phyloP scores from a whole-genome alignment of 1,140 invertebrate genomes.

The Brachionus paranguensis region DNA sequence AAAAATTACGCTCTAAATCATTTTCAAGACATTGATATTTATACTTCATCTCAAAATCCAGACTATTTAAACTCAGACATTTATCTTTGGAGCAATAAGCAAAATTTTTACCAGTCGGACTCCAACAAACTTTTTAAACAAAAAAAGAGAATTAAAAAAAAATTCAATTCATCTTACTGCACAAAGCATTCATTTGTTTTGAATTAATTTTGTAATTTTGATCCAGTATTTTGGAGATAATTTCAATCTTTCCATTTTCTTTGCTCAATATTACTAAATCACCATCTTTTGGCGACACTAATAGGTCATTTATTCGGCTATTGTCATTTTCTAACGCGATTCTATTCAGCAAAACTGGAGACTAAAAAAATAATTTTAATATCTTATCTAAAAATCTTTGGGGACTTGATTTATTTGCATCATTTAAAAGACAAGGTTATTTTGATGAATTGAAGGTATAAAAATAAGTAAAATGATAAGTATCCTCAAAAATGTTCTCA shows the following conservation, averaged over 20 bases:
- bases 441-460: background rate
- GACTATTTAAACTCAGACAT: background rate
- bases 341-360: background rate
- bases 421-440: background rate
- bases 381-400: background rate
- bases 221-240: background rate
- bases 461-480: background rate
- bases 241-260: background rate
- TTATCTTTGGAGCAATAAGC: background rate
- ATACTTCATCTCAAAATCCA: background rate
- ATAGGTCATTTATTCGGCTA: background rate
- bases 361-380: background rate
- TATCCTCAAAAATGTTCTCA: background rate
- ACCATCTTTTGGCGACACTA: background rate
- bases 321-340: constrained; percentile 3
- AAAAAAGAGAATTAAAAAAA: background rate
- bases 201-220: background rate
- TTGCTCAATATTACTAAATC: background rate
- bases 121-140: constrained; percentile 2
- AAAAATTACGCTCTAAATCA: background rate
- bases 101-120: background rate
- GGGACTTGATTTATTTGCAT: background rate
- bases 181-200: background rate
- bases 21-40: background rate
- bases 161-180: background rate